phyloP scores from a whole-genome alignment of 2,888 invertebrate species.

The Pediacus dermestoides region DNA sequence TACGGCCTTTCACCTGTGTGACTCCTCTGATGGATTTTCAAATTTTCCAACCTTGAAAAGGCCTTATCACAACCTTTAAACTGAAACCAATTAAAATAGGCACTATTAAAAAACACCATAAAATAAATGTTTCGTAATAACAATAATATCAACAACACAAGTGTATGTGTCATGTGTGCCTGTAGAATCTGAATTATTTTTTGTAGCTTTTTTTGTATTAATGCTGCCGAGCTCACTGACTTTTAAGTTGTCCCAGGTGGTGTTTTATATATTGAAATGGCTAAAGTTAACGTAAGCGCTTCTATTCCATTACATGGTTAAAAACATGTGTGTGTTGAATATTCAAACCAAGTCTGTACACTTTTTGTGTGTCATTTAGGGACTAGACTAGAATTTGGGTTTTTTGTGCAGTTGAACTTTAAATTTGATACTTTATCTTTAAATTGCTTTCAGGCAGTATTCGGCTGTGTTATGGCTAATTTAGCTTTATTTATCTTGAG shows the following conservation, averaged over 20 bases:
- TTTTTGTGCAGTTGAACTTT: slow-evolving; percentile 18
- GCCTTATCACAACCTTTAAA: slow-evolving; percentile 93
- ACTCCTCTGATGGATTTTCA: slow-evolving; percentile 95
- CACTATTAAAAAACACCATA: too few relatives aligned
- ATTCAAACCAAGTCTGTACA: slow-evolving; percentile 7
- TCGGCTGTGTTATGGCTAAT: slow-evolving; percentile 22
- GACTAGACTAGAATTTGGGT: slow-evolving; percentile 10
- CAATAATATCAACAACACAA: too few relatives aligned
- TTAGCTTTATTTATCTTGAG: slow-evolving; percentile 16
- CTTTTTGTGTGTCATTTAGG: slow-evolving; percentile 9
- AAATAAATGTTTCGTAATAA: slow-evolving; percentile 22
- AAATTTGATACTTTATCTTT: slow-evolving; percentile 20
- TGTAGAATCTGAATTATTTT: slow-evolving; percentile 15
- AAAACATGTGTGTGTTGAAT: slow-evolving; percentile 8
- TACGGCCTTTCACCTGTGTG: slow-evolving; percentile 97
- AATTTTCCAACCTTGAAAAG: slow-evolving; percentile 93
- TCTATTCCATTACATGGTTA: too few relatives aligned
- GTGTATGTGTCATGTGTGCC: slow-evolving; percentile 21
- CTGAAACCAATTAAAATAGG: slow-evolving; percentile 61
- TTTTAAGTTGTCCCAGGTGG: slow-evolving; percentile 32
- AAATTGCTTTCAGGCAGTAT: too few relatives aligned
- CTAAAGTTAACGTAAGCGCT: slow-evolving; percentile 2
- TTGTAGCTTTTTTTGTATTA: slow-evolving; percentile 18
- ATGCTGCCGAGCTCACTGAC: slow-evolving; percentile 24
- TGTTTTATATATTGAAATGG: slow-evolving; percentile 9